Evolutionary conservation across 1,140 invertebrate species (phyloP).

Genomic region (Anastrepha obliqua): DNA sequence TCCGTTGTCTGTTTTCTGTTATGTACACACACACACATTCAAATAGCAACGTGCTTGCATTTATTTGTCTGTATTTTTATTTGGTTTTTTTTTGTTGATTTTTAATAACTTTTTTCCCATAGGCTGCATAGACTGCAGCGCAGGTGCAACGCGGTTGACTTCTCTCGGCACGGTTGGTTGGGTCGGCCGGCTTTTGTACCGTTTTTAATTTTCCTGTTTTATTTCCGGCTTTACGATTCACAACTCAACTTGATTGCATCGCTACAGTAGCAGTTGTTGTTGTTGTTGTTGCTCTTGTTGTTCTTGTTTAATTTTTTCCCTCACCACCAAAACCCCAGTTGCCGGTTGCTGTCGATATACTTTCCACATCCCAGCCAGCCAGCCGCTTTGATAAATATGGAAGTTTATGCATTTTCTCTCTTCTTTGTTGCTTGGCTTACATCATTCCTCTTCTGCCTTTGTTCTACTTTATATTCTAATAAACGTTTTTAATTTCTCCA

Average conservation of each 20-base stretch:
- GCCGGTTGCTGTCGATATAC: neutral
- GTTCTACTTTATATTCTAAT: constrained; percentile 50
- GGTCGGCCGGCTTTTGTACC: constrained; percentile 71
- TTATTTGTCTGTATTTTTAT: constrained; percentile 10
- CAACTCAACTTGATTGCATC: constrained; percentile 64
- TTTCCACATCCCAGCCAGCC: neutral
- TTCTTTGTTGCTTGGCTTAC: neutral
- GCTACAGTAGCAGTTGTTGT: neutral
- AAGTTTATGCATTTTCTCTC: constrained; percentile 27
- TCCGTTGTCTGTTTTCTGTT: neutral
- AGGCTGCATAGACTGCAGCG: neutral
- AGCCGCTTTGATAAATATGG: neutral
- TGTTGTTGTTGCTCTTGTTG: neutral
- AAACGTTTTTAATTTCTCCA: constrained; percentile 47
- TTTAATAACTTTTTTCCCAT: too few species aligned
- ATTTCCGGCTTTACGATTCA: constrained; percentile 74
- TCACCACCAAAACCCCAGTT: neutral
- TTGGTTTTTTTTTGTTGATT: neutral
- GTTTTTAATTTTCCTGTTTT: constrained; percentile 75
- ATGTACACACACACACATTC: neutral
- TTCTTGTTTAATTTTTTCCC: too few species aligned
- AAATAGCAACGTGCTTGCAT: neutral
- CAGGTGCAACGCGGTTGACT: constrained; percentile 45
- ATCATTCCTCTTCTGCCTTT: constrained; percentile 12
- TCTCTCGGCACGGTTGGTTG: constrained; percentile 9